These are phyloP conservation scores for Crocuta crocuta DNA, from an alignment of 2,113 vertebrate genomes.

Conservation along the genomic window DNA sequence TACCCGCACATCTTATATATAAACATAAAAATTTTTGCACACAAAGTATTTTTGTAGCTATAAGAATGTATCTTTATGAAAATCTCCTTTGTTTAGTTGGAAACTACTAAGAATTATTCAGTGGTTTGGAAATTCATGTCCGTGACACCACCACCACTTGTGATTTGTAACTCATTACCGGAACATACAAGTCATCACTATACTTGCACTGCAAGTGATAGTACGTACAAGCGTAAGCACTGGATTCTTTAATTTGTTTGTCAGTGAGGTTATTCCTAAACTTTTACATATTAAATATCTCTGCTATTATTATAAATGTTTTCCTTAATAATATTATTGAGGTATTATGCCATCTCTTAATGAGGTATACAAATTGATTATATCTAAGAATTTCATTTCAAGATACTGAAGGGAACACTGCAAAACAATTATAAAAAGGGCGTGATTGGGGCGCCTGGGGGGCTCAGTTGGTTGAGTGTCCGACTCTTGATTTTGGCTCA, in stretches of 20 bases:
- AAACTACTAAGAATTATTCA: background rate
- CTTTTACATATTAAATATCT: background rate
- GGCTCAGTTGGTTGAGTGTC: too few relatives aligned
- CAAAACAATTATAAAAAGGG: background rate
- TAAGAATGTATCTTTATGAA: background rate
- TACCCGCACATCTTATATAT: background rate
- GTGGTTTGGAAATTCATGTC: slow-evolving; percentile 36
- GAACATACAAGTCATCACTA: background rate
- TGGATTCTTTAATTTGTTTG: background rate
- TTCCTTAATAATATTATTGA: slow-evolving; percentile 11
- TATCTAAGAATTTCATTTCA: background rate
- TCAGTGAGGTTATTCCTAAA: background rate
- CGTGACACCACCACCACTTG: background rate
- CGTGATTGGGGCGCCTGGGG: background rate
- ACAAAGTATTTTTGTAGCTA: background rate
- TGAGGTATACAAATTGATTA: background rate
- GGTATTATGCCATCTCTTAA: background rate
- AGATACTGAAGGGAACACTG: background rate
- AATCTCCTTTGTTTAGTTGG: background rate
- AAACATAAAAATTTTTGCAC: background rate
- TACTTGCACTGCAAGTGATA: background rate
- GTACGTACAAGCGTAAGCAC: background rate
- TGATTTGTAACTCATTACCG: background rate
- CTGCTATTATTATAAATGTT: background rate
- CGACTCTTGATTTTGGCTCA: too few relatives aligned